These are phyloP conservation scores for Cephalotes varians DNA, from an alignment of 2,888 invertebrate genomes.

Conservation along the genomic window DNA sequence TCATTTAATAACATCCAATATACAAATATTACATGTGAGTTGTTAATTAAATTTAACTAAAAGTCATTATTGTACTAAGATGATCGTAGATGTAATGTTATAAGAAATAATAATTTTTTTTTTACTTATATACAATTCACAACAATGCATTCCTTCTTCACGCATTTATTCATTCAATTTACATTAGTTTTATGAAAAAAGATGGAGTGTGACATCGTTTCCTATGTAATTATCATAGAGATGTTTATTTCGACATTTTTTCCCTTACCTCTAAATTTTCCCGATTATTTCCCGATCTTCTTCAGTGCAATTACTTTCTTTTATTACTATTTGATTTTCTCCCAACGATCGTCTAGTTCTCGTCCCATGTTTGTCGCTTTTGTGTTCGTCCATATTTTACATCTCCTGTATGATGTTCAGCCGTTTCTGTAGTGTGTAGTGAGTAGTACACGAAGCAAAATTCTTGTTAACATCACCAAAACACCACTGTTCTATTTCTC, in stretches of 20 bases:
- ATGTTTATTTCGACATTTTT: slow-evolving; percentile 55
- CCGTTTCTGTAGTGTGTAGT: slow-evolving; percentile 85
- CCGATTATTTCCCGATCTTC: background rate
- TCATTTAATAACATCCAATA: background rate
- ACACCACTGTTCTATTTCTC: slow-evolving; percentile 86
- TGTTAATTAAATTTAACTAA: background rate
- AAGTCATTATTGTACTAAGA: background rate
- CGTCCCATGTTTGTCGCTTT: slow-evolving; percentile 83
- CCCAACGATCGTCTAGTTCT: slow-evolving; percentile 48
- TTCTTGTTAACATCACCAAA: slow-evolving; percentile 84
- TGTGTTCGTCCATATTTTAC: slow-evolving; percentile 82
- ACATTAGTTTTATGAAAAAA: slow-evolving; percentile 7
- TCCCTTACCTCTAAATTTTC: background rate
- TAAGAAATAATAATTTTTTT: background rate
- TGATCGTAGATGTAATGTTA: background rate
- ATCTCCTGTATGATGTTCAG: slow-evolving; percentile 77
- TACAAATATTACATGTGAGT: background rate
- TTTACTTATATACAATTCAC: background rate
- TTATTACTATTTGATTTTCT: slow-evolving; percentile 34
- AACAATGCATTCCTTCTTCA: background rate
- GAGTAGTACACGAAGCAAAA: slow-evolving; percentile 84
- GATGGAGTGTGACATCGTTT: slow-evolving; percentile 39
- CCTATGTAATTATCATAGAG: slow-evolving; percentile 56
- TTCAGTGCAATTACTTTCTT: slow-evolving; percentile 45
- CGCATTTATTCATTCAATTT: background rate